A percentile compares a stretch with the other conserved stretches of the same genome.
Conservation (phyloP, 1,140 invertebrate genomes). For the Cydia fagiglandana region DNA sequence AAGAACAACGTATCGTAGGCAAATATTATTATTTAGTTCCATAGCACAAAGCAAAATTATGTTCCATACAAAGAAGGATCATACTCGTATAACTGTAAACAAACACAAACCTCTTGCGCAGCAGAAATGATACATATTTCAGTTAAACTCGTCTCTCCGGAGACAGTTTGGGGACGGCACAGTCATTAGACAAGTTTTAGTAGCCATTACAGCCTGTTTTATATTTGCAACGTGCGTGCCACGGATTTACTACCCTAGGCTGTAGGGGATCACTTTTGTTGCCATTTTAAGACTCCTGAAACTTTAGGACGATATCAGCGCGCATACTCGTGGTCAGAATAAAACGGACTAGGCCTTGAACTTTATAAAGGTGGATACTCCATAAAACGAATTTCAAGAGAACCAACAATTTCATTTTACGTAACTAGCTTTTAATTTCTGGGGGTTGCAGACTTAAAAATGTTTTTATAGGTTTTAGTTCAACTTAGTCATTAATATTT, state of each 20-base stretch:
- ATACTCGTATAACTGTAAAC: constrained; percentile 43
- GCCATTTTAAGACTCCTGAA: background rate
- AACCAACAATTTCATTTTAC: no score
- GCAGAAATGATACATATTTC: constrained; percentile 61
- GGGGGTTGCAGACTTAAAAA: no score
- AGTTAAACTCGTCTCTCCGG: constrained; percentile 51
- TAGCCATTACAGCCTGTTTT: constrained; percentile 59
- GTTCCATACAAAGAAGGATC: constrained; percentile 39
- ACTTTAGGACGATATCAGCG: no score
- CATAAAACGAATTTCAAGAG: no score
- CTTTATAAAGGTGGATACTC: no score
- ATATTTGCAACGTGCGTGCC: constrained; percentile 48
- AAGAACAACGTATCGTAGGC: no score
- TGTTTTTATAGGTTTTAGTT: no score
- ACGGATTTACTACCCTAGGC: constrained; percentile 44
- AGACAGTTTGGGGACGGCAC: constrained; percentile 56
- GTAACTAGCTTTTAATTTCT: no score
- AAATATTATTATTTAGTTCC: no score
- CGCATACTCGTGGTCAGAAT: no score
- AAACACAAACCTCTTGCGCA: constrained; percentile 46
- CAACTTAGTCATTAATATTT: no score
- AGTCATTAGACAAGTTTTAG: constrained; percentile 68
- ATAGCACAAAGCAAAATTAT: background rate
- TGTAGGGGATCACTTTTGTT: constrained; percentile 38
- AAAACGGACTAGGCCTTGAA: no score